These are phyloP conservation scores for Andricus quercusramuli DNA, from an alignment of 2,888 invertebrate species.

Conservation along the genomic window DNA sequence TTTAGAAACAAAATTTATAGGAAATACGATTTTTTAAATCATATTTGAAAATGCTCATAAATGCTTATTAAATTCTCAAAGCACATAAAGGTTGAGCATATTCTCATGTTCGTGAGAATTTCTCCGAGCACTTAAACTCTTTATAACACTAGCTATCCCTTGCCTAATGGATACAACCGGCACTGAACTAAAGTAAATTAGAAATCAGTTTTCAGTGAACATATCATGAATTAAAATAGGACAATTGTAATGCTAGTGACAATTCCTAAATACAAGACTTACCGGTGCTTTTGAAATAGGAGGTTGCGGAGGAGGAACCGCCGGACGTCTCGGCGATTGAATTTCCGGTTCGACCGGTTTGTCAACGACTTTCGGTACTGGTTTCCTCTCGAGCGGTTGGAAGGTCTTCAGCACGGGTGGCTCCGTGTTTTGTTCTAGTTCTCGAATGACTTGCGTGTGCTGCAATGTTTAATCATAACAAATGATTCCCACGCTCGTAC, in stretches of 20 bases:
- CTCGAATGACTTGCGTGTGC: conserved; percentile 75
- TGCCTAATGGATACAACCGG: no score
- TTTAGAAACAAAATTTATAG: no score
- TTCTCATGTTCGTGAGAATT: no score
- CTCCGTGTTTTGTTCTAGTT: conserved; percentile 75
- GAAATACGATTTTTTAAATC: no score
- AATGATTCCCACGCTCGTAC: conserved; percentile 69
- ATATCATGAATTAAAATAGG: conserved; percentile 3
- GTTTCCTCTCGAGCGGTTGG: conserved; percentile 76
- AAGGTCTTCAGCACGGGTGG: conserved; percentile 76
- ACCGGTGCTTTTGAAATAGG: conserved; percentile 76
- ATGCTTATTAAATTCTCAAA: no score
- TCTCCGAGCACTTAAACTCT: no score
- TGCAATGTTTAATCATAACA: conserved; percentile 58
- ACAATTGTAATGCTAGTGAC: background rate
- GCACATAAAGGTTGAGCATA: no score
- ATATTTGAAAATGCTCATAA: no score
- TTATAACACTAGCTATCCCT: no score
- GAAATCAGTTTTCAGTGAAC: background rate
- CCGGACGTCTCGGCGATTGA: conserved; percentile 75
- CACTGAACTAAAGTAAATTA: background rate
- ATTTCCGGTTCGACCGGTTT: conserved; percentile 76
- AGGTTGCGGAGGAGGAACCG: conserved; percentile 78
- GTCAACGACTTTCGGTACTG: conserved; percentile 72
- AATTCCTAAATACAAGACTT: conserved; percentile 54